phyloP scores from a whole-genome alignment of 2,797 vertebrate genomes.

The Brachyalestes nurse region DNA sequence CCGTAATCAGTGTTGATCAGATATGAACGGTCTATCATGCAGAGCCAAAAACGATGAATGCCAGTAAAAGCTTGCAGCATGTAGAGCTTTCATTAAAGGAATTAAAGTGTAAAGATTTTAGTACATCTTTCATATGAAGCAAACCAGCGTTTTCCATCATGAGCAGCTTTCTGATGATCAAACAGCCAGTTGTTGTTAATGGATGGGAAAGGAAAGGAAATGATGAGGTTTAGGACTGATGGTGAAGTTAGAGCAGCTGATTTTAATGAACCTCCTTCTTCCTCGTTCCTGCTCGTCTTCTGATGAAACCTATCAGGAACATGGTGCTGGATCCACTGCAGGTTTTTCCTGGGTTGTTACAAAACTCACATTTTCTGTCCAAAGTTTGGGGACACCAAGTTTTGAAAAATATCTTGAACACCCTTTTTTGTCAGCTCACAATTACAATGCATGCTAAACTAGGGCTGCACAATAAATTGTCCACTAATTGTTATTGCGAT shows the following conservation, averaged over 20 bases:
- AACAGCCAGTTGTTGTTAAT: conserved; percentile 39
- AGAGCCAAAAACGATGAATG: no score
- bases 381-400: no score
- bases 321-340: neutral
- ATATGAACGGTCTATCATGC: no score
- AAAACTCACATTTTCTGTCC: no score
- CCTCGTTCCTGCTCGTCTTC: neutral
- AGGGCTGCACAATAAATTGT: no score
- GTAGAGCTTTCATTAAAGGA: neutral
- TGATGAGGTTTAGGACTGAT: neutral
- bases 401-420: no score
- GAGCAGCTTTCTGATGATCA: conserved; percentile 11
- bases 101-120: neutral
- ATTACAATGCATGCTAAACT: no score
- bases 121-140: neutral
- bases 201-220: conserved; percentile 30
- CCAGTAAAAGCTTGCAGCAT: no score
- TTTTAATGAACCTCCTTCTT: neutral
- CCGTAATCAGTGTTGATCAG: no score
- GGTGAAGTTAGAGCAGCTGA: conserved; percentile 18
- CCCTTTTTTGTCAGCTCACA: no score
- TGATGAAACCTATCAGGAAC: neutral
- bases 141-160: conserved; percentile 1
- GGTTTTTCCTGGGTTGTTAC: neutral
- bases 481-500: no score